These are phyloP conservation scores for Dusona sp. DNA, from an alignment of 2,888 invertebrate species.

Conservation along the genomic window DNA sequence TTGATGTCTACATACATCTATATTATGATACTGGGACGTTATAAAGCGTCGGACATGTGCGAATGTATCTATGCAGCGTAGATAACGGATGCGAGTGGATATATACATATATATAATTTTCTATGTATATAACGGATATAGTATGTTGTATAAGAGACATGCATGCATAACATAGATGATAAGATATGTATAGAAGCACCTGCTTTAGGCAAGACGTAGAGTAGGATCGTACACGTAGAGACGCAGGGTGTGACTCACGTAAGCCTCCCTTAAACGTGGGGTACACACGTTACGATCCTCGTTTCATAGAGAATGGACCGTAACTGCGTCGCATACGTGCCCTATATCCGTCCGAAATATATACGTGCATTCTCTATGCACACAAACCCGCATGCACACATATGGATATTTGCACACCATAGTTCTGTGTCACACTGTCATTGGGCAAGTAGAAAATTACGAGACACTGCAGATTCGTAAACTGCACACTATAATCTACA, in stretches of 20 bases:
- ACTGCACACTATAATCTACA: not conserved
- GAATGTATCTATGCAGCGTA: slow-evolving; percentile 39
- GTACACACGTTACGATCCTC: slow-evolving; percentile 48
- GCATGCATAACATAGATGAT: slow-evolving; percentile 31
- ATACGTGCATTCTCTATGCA: not conserved
- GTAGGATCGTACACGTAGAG: slow-evolving; percentile 3
- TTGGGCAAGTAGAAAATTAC: not conserved
- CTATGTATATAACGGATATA: slow-evolving; percentile 19
- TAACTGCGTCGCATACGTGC: slow-evolving; percentile 26
- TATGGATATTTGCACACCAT: not conserved
- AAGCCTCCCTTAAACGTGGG: slow-evolving; percentile 35
- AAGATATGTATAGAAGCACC: slow-evolving; percentile 11
- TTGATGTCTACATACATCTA: not conserved
- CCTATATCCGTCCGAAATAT: slow-evolving; percentile 23
- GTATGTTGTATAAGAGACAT: slow-evolving; percentile 34
- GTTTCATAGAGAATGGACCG: slow-evolving; percentile 52
- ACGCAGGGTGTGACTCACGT: slow-evolving; percentile 33
- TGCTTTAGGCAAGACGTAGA: slow-evolving; percentile 31
- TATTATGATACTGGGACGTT: slow-evolving; percentile 26
- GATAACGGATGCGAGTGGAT: slow-evolving; percentile 32
- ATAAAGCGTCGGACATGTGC: slow-evolving; percentile 48
- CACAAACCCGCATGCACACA: no score
- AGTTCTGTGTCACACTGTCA: not conserved
- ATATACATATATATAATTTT: slow-evolving; percentile 9
- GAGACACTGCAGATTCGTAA: not conserved